Evolutionary conservation across 2,113 vertebrate species (phyloP), one percentile per base, ranked within the genome.

Genomic region (Ceyx margarethae): DNA sequence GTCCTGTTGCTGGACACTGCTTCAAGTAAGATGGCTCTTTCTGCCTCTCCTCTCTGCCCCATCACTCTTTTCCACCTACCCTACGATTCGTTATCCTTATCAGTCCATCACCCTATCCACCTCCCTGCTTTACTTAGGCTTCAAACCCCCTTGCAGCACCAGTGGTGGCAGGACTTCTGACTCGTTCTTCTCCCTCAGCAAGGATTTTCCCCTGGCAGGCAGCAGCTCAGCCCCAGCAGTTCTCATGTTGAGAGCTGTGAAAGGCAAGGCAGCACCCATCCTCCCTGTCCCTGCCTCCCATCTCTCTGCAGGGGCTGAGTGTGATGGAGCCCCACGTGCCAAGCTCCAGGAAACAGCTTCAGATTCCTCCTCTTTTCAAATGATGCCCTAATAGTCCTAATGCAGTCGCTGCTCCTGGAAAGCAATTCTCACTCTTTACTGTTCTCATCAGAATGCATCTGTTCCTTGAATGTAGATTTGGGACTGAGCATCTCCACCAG

Each of bases 241-340:
- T 23, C 31, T 42, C 3, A 1, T 2, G 1, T 3, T 29, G n/a
- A 23, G 80, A 67, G n/a, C 46, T 2, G 6, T 48, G 48, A 25
- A 40, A 37, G 64, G 77, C 23, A 33, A 33, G 71, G 69, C 65
- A 88, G 58, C 65, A 42, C 65, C 28, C 64, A 42, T 62, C 68
- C 76, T 54, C 69, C 56, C 65, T 22, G 45, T 15, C 58, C 66
- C n/a, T 51, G 33, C 43, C 57, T 64, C 57, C 68, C 35, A 10
- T 33, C 53, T 15, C n/a, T 21, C 80, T 19, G 28, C 1, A 9
- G 31, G 62, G 79, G 58, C 69, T 87, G 79, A 53, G 58, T 87
- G 1, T 19, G 31, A 43, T 28, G 51, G 50, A 56, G 23, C 4
- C 42, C 53, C 42, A 7, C n/a, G 35, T 42, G 68, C 75, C 80